Evolutionary conservation across 2,797 vertebrate species (phyloP).

Genomic region (Pampus argenteus): DNA sequence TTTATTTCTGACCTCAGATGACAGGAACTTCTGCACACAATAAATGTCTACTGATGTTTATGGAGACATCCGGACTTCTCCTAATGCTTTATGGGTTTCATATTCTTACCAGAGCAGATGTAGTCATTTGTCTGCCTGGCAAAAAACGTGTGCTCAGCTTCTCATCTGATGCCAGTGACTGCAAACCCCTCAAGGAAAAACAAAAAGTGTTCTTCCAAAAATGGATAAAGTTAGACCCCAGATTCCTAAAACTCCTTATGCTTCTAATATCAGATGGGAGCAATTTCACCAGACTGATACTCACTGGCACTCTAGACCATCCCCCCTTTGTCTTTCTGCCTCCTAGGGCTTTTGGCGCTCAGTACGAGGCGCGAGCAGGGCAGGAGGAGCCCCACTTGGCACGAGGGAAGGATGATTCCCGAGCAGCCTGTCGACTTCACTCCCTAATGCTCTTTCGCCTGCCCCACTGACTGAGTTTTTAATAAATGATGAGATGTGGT

Average conservation of each 20-base stretch:
- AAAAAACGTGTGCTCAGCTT: constrained; percentile 42
- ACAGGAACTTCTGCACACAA: constrained; percentile 30
- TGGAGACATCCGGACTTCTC: constrained; percentile 39
- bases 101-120: constrained; percentile 51
- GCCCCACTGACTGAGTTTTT: constrained; percentile 90
- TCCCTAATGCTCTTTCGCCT: constrained; percentile 80
- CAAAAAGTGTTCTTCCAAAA: constrained; percentile 50
- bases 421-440: constrained; percentile 79
- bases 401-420: constrained; percentile 79
- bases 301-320: constrained; percentile 51
- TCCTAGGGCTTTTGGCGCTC: constrained; percentile 66
- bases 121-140: constrained; percentile 53
- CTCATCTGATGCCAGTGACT: constrained; percentile 55
- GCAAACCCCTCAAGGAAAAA: constrained; percentile 42
- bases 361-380: constrained; percentile 49
- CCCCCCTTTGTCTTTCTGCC: constrained; percentile 69
- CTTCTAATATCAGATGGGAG: constrained; percentile 64
- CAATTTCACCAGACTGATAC: constrained; percentile 53
- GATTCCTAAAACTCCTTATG: constrained; percentile 50
- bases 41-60: constrained; percentile 42
- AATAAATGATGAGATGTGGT: constrained; percentile 88
- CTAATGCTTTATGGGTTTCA: constrained; percentile 47
- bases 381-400: constrained; percentile 84
- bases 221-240: constrained; percentile 49
- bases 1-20: constrained; percentile 7